These are phyloP conservation scores for Aulostomus chinensis DNA, from an alignment of 2,797 vertebrate genomes.

Conservation along the genomic window DNA sequence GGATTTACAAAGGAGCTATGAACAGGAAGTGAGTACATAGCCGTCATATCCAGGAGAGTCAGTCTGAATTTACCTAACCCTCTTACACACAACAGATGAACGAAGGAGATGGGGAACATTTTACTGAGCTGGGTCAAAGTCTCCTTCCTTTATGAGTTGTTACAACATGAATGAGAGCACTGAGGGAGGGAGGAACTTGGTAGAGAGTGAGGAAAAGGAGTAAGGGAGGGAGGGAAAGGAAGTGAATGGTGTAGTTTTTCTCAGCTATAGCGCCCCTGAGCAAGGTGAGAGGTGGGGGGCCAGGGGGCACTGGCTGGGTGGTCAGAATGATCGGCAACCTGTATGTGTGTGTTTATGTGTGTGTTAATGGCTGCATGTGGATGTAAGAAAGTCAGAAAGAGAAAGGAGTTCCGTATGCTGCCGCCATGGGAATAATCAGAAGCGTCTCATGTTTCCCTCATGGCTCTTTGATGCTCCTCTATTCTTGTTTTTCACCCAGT, in stretches of 20 bases:
- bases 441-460: constrained; percentile 54
- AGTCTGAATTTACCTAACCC: constrained; percentile 35
- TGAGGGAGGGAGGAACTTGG: constrained; percentile 40
- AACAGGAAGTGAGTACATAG: constrained; percentile 38
- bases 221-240: constrained; percentile 46
- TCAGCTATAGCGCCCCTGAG: constrained; percentile 67
- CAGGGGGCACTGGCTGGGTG: constrained; percentile 76
- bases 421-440: constrained; percentile 65
- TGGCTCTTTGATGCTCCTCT: constrained; percentile 39
- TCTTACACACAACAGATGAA: constrained; percentile 49
- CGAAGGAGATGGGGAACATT: constrained; percentile 56
- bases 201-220: constrained; percentile 30
- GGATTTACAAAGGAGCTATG: constrained; percentile 52
- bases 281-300: constrained; percentile 74
- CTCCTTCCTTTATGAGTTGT: constrained; percentile 82
- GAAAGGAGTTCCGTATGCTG: constrained; percentile 49
- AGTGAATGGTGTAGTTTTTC: constrained; percentile 78
- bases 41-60: constrained; percentile 21
- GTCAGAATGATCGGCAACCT: constrained; percentile 63
- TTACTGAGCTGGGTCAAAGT: constrained; percentile 80
- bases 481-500: constrained; percentile 49
- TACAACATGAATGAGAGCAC: constrained; percentile 80
- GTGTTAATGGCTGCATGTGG: constrained; percentile 57
- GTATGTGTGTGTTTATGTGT: constrained; percentile 64
- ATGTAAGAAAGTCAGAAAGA: constrained; percentile 40